Base-by-base conservation (phyloP, 2,113 vertebrate genomes). In the Potamarius usumacintae region DNA sequence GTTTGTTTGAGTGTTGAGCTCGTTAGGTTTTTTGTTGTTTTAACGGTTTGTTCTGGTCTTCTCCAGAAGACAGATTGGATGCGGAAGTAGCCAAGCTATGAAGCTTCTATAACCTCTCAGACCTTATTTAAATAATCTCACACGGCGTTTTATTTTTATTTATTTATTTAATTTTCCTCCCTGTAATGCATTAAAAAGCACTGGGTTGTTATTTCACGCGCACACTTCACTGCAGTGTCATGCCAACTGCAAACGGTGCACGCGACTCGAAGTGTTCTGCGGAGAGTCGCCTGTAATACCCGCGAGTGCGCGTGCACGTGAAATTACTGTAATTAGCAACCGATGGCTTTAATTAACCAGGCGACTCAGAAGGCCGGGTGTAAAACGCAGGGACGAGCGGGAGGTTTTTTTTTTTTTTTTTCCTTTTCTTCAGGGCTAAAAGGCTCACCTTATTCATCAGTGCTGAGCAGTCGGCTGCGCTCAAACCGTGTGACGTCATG, bases 401-500 rank as follows among this genome's bases (percentile, higher is more conserved):
- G n/a, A 27, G 30, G 1, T 8, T 92, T 80, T 90, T 42, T 74
- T 90, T 84, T 86, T 89, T 11, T 50, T 10, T 22, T 79, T 57
- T n/a, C 14, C 1, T 12, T 30, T 15, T 25, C 20, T 15, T 60
- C 18, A 25, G 15, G 14, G 9, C 18, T 42, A 69, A 81, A 65
- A 82, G 12, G 77, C 52, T 80, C 62, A 22, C 9, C 42, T 34
- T 52, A 60, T 83, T 74, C 83, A 83, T 62, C n/a, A 58, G 27
- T 74, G 55, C 65, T 76, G 34, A 79, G 84, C 80, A 85, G 86
- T 85, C 86, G 58, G 84, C 87, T 81, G 90, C 78, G 30, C 85
- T 85, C 85, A 90, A 90, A 71, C 57, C 15, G 14, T 60, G 71
- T 88, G 87, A 81, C 88, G 81, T 91, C 92, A 92, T 58, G 48